Base-by-base conservation (phyloP, 2,113 vertebrate species). In the Noturus placidus region DNA sequence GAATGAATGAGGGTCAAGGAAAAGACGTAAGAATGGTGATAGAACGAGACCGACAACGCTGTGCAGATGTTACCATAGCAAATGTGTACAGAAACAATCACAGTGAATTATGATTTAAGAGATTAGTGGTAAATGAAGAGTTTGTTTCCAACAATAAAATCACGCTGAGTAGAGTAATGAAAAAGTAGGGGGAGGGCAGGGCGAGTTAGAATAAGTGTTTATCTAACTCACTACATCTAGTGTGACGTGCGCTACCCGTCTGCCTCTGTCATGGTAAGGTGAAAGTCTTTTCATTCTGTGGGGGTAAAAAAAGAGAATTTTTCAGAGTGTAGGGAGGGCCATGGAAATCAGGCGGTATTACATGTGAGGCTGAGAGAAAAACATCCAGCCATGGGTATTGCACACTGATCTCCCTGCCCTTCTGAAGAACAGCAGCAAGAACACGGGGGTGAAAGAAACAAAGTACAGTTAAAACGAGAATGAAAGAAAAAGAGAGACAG, bases 361-460 rank as follows among this genome's bases (percentile, higher is more conserved):
- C 82, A 82, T 81, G 61, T 69, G 30, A 76, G 33, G 46, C 63
- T 87, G 61, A 52, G 50, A 87, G 65, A 59, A 82, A 82, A 70
- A 81, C 86, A 83, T 25, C 80, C 86, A 61, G 54, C 59, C 59
- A 54, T 87, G 57, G 57, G 82, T 84, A 78, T 87, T 87, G 15
- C 46, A 17, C 87, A 78, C 38, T 30, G 69, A 83, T 72, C 52
- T 82, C 19, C 4, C 81, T 78, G 76, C 85, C 61, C 77, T 77
- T 85, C 70, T 65, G 2, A 42, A 78, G 19, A 10, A 76, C 27
- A 83, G 35, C 54, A 83, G 86, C 42, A 77, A 33, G 25, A 82
- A 33, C 25, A n/a, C 1, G 20, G 35, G 27, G n/a, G 38, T 14
- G 30, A 76, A 80, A 70, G 52, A 69, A 81, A 72, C 38, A 76